These are phyloP conservation scores for Notarius quadriscutis DNA, from an alignment of 2,113 vertebrate species.

Conservation along the genomic window DNA sequence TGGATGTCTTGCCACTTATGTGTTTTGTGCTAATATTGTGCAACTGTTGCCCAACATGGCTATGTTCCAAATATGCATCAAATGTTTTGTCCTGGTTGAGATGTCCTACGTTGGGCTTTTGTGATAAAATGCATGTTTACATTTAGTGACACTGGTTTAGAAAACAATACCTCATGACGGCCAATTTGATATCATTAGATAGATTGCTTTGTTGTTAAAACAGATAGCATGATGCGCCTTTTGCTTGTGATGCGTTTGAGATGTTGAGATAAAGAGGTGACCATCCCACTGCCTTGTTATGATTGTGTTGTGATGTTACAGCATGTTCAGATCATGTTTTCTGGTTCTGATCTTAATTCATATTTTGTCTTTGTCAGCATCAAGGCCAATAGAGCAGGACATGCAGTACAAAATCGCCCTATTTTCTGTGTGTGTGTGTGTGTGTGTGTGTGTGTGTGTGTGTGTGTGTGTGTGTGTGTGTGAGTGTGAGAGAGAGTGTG, in stretches of 20 bases:
- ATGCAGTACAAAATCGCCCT: conserved; percentile 24
- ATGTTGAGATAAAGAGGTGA: conserved; percentile 3
- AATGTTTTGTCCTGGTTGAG: neutral
- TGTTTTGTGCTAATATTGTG: neutral
- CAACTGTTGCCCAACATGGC: neutral
- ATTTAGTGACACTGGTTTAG: neutral
- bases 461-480: no score
- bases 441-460: conserved; percentile 48
- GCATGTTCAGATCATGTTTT: conserved; percentile 1
- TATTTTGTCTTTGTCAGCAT: conserved; percentile 23
- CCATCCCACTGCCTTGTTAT: neutral
- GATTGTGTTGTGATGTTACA: conserved; percentile 31
- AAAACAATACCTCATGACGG: neutral
- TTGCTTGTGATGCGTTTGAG: neutral
- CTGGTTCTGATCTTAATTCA: conserved; percentile 19
- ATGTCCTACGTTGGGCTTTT: neutral
- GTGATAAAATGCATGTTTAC: neutral
- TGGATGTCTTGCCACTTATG: neutral
- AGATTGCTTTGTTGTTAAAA: conserved; percentile 1
- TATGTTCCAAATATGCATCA: conserved; percentile 14
- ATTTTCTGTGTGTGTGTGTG: conserved; percentile 23
- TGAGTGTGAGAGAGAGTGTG: neutral
- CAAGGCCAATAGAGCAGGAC: conserved; percentile 5
- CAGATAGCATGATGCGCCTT: neutral
- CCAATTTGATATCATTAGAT: neutral